Evolutionary conservation across 2,888 invertebrate genomes (phyloP).

Genomic region (Philopedon plagiatum): DNA sequence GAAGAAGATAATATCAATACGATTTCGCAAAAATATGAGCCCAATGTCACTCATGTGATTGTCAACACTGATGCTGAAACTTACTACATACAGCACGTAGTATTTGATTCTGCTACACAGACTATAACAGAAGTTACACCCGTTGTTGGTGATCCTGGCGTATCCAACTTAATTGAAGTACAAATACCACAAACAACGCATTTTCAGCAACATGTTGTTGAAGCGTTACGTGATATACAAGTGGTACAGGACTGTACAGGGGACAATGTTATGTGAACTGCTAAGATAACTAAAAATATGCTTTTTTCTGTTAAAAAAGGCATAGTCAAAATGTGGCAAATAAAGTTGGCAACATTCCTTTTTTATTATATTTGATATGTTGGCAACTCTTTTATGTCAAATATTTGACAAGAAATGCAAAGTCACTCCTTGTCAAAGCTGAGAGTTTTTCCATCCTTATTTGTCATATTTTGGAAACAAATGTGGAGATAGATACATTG

Average conservation of each 20-base stretch:
- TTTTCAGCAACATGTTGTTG: background rate
- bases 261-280: too few species aligned
- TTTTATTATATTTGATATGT: too few species aligned
- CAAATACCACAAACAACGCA: constrained; percentile 17
- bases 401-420: too few species aligned
- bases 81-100: constrained; percentile 34
- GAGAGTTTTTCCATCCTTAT: too few species aligned
- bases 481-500: too few species aligned
- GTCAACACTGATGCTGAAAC: constrained; percentile 20
- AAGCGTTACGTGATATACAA: background rate
- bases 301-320: too few species aligned
- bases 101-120: constrained; percentile 41
- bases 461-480: too few species aligned
- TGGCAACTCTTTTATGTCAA: too few species aligned
- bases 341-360: too few species aligned
- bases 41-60: constrained; percentile 4
- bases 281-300: too few species aligned
- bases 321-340: too few species aligned
- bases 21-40: background rate
- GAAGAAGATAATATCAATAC: background rate
- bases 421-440: too few species aligned
- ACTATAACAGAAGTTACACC: constrained; percentile 32
- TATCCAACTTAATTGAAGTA: constrained; percentile 2
- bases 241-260: background rate
- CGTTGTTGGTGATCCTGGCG: background rate